phyloP scores from a whole-genome alignment of 2,888 invertebrate species.

The Lasioglossum marginatum region DNA sequence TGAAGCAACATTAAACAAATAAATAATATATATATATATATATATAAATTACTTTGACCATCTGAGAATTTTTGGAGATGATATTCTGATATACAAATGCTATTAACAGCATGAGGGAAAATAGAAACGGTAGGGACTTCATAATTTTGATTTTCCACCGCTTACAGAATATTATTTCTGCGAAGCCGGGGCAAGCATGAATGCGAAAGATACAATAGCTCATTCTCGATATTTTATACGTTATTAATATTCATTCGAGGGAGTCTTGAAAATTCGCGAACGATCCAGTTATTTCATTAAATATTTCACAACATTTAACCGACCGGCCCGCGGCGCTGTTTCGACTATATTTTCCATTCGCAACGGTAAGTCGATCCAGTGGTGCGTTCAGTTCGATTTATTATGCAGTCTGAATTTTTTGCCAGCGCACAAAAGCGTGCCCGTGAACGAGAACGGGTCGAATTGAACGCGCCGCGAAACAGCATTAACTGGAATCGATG shows the following conservation, averaged over 20 bases:
- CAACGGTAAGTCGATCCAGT: conserved; percentile 14
- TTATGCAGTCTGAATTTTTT: conserved; percentile 39
- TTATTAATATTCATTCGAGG: background rate
- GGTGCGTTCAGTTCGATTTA: conserved; percentile 24
- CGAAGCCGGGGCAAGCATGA: background rate
- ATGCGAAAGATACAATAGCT: background rate
- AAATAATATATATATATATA: too few relatives aligned
- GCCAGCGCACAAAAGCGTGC: conserved; percentile 18
- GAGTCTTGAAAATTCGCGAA: background rate
- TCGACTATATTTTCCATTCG: background rate
- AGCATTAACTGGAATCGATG: conserved; percentile 49
- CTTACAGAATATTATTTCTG: background rate
- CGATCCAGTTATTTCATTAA: background rate
- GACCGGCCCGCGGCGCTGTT: background rate
- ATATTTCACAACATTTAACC: conserved; percentile 2
- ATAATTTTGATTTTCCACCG: background rate
- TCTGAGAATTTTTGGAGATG: background rate
- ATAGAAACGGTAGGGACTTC: background rate
- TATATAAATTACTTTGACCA: background rate
- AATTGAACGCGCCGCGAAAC: conserved; percentile 20
- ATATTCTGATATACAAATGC: background rate
- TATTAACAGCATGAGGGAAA: background rate
- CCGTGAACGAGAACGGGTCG: conserved; percentile 10
- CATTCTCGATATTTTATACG: background rate
- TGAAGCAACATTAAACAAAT: too few relatives aligned